Percentiles rank a stretch among this genome's conserved stretches.
phyloP scores from a whole-genome alignment of 2,113 vertebrate genomes.

The Pseudorasbora parva region DNA sequence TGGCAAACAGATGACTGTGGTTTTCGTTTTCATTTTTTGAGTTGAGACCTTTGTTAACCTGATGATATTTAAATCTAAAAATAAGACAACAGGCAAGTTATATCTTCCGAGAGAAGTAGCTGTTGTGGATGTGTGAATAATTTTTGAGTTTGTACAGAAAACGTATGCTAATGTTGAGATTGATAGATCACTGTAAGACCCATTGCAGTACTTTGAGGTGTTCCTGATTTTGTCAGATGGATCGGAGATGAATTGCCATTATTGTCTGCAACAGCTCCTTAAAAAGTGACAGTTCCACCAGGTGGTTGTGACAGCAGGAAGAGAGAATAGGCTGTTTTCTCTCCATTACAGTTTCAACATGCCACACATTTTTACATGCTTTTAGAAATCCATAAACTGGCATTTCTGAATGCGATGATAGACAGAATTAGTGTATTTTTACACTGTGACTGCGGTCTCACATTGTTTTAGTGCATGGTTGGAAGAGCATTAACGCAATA shows the following conservation, averaged over 20 bases:
- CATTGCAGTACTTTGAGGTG: background rate
- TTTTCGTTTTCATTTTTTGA: no score
- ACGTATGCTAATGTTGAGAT: background rate
- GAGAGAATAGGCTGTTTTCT: background rate
- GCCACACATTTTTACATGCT: background rate
- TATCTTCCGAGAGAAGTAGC: background rate
- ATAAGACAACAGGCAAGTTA: background rate
- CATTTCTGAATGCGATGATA: background rate
- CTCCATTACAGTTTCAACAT: background rate
- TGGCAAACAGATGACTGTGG: no score
- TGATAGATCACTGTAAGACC: background rate
- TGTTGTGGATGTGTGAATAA: background rate
- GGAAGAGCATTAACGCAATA: background rate
- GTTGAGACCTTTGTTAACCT: background rate
- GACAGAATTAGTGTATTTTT: background rate
- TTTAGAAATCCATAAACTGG: background rate
- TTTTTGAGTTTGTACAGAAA: background rate
- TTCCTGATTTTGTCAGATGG: background rate
- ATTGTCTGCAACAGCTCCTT: background rate
- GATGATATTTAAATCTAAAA: background rate
- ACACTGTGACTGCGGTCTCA: background rate
- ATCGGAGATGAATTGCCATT: background rate
- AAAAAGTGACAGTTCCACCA: background rate
- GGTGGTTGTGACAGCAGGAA: slow-evolving; percentile 9
- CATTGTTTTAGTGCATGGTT: background rate